Evolutionary conservation across 1,140 invertebrate species (phyloP), one percentile per base, ranked within the genome.

Genomic region (Aphidius gifuensis): DNA sequence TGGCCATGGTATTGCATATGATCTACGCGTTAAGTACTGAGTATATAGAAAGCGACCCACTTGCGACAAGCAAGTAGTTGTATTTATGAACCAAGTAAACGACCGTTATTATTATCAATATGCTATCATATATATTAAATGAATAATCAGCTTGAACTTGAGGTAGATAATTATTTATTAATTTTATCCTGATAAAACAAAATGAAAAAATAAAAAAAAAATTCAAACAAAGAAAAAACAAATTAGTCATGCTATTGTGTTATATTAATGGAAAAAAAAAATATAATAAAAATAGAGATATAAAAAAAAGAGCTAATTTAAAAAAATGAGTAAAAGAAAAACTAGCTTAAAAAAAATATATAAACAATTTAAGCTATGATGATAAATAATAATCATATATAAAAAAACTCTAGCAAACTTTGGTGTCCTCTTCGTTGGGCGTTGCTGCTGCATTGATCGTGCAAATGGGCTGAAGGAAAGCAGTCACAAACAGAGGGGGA

Each of bases 371-470:
- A 32, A 32, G 4, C 23, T 32, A 32, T 32, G 23, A 32, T 32
- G 4, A 32, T 3, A 3, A 32, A 32, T 32, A 32, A 32, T 32
- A 32, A 32, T 32, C 2, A 4, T 32, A 32, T 32, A 32, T 32
- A 32, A 32, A 32, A 32, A 32, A 32, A 32, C 2, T 32, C 23
- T 32, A 32, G 23, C 23, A 32, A 32, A 32, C 23, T 32, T 32
- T 32, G 23, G 23, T 32, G 23, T 32, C 23, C 23, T 32, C 23
- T 32, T 73, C 73, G 74, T 73, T 66, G 72, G 72, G 69, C 23
- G 71, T 71, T 71, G 74, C 68, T 73, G 74, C 75, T 77, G 75
- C 75, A 76, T 77, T 77, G 75, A 77, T 77, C 75, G 23, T 32
- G 73, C 74, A 73, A 71, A 56, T n/a, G 48, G 11, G 53, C 6